Percentiles rank a stretch among this genome's conserved stretches.
phyloP scores from a whole-genome alignment of 2,113 vertebrate genomes.

The Isichthys henryi region DNA sequence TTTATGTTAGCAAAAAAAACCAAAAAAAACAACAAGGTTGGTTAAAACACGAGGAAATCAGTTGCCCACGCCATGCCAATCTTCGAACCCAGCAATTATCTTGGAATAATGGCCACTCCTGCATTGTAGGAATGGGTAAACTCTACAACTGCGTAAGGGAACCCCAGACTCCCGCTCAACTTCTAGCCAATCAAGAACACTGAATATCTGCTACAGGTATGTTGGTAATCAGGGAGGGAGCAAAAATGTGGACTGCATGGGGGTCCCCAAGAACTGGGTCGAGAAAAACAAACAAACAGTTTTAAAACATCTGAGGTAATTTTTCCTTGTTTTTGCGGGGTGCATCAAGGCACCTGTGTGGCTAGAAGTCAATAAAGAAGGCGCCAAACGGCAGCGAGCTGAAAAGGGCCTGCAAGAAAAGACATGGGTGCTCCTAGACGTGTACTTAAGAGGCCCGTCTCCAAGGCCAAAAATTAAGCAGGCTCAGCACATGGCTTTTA shows the following conservation, averaged over 20 bases:
- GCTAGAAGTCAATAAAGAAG: not conserved
- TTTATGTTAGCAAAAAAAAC: not conserved
- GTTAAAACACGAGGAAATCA: not conserved
- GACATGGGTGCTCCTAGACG: constrained; percentile 9
- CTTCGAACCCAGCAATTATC: not conserved
- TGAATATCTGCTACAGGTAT: not conserved
- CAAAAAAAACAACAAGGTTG: not conserved
- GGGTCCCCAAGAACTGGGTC: not conserved
- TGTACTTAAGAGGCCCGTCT: constrained; percentile 38
- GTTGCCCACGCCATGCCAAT: not conserved
- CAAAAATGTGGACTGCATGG: not conserved
- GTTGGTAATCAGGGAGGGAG: not conserved
- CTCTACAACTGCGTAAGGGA: not conserved
- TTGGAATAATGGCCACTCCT: not conserved
- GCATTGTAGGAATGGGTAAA: not conserved
- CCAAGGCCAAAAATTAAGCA: constrained; percentile 37
- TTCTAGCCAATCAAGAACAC: not conserved
- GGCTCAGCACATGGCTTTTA: constrained; percentile 32
- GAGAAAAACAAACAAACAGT: not conserved
- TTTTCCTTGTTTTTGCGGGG: not conserved
- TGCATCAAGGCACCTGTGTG: not conserved
- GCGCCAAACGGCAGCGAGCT: not conserved
- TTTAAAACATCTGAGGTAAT: not conserved
- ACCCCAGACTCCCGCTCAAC: not conserved
- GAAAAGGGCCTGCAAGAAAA: not conserved